Base-by-base conservation (phyloP, 2,888 invertebrate genomes). In the Spodoptera littoralis region DNA sequence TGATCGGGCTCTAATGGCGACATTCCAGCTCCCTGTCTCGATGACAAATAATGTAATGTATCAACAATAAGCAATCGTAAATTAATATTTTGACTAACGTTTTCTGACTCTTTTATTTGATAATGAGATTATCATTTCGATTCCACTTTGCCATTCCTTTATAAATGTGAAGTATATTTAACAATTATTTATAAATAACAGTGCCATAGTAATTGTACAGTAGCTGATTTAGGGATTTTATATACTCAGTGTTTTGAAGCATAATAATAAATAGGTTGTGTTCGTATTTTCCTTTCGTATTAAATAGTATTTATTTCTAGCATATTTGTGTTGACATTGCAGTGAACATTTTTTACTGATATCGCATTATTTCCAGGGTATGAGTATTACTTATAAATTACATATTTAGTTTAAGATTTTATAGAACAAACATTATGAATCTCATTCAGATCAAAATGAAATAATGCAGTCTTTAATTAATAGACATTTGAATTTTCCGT, bases 181-280 rank as follows among this genome's bases (percentile, higher is more conserved):
- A 70, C 77, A 61, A 69, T 76, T 77, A 77, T 78, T 73, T 81
- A 73, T 80, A 82, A 75, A 81, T 64, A 72, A 80, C 82, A 83
- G 88, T 88, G 88, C 88, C 88, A 88, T 88, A 88, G 83, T 85
- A 82, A 72, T 79, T 84, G 80, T 85, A 82, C 79, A 84, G 79
- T 79, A 79, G 73, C 49, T 65, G 70, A 61, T 76, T 77, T 80
- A 80, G 64, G 70, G 42, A 50, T 72, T 74, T 76, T 65, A 62
- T 71, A 73, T 78, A 70, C 77, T 75, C 69, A 74, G 65, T 71
- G 62, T 68, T 69, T 36, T 73, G 65, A 73, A 63, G 56, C 65
- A 65, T 68, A 59, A 57, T 71, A 36, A 36, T 36, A 36, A 69
- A 53, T 57, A 66, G 53, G 61, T 73, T 70, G 64, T 64, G 60